Conservation (phyloP, 2,888 invertebrate species). For the Luffia ferchaultella region DNA sequence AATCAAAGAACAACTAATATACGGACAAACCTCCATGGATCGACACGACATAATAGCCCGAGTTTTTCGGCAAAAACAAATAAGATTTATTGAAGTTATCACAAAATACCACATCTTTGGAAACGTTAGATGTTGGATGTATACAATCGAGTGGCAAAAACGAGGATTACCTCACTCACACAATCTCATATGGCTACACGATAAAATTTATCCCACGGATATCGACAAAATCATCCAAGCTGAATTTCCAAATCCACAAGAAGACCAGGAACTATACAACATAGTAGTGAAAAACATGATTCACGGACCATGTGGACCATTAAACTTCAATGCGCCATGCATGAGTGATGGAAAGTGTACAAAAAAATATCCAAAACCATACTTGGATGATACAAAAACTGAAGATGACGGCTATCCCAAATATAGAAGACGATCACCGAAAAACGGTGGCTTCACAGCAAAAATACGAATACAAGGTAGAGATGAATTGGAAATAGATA, state of each 20-base stretch:
- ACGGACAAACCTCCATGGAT: too few relatives aligned
- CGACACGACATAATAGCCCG: too few relatives aligned
- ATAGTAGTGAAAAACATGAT: slow-evolving; percentile 5
- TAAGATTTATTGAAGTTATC: slow-evolving; percentile 16
- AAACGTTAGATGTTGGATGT: slow-evolving; percentile 17
- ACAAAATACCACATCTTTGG: slow-evolving; percentile 16
- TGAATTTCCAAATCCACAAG: slow-evolving; percentile 25
- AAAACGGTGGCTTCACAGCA: slow-evolving; percentile 16
- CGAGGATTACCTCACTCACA: slow-evolving; percentile 16
- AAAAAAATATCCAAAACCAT: slow-evolving; percentile 4
- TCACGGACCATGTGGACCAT: slow-evolving; percentile 5
- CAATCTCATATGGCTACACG: slow-evolving; percentile 9
- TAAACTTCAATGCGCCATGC: slow-evolving; percentile 7
- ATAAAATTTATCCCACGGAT: slow-evolving; percentile 15
- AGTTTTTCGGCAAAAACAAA: slow-evolving; percentile 17
- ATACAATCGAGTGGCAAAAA: slow-evolving; percentile 17
- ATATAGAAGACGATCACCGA: slow-evolving; percentile 16
- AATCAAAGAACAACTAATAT: too few relatives aligned
- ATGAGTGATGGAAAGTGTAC: slow-evolving; percentile 9
- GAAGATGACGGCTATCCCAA: slow-evolving; percentile 17
- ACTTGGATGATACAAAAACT: slow-evolving; percentile 3
- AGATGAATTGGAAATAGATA: slow-evolving; percentile 18
- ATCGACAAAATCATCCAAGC: slow-evolving; percentile 17
- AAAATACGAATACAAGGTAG: slow-evolving; percentile 17
- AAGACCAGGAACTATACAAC: slow-evolving; percentile 3